Evolutionary conservation across 92 coral and sea anemone genomes (phyloP), one percentile per base, ranked within the genome.

Genomic region (Porites lobata): DNA sequence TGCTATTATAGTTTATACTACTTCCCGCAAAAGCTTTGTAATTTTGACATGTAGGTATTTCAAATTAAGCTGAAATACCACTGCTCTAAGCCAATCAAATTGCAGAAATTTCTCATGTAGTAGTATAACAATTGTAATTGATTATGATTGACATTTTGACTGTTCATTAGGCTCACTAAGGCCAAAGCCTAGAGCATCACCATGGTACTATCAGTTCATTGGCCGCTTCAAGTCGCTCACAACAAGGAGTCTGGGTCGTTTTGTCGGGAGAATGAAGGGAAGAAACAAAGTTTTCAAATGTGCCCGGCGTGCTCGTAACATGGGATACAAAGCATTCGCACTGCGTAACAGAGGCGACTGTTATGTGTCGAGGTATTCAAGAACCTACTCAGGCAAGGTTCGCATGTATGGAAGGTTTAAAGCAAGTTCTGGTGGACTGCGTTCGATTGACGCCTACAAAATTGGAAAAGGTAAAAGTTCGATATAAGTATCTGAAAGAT

Each of bases 271-370:
- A 54, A 76, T 85, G 76, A 85, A 18, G 21, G 89, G 83, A 76
- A 75, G 6, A 4, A 75, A 56, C 50, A 85, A 77, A 74, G 72
- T 85, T 32, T 85, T 50, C 26, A 13, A 65, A 63, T 85, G 89
- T 20, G 89, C 83, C 2, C 75, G 77, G 8, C 74, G 75, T 6
- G 83, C 83, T 29, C n/a, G 50, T 6, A 77, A 21, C 14, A 53
- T 85, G 83, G 63, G 89, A 3, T 67, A 64, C 67, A 61, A 58
- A 7, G 89, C 77, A 7, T 85, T 85, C 22, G 89, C 89, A 11
- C 8, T 85, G 52, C 89, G 75, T 8, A 75, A 77, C 57, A 58
- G 89, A 57, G 83, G 89, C 26, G 89, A 85, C 62, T 85, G 89
- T 15, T 85, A 75, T 63, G 89, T 65, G 68, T 85, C 89, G 13